Evolutionary conservation across 2,113 vertebrate species (phyloP), one percentile per base, ranked within the genome.

Genomic region (Notothenia rossii): DNA sequence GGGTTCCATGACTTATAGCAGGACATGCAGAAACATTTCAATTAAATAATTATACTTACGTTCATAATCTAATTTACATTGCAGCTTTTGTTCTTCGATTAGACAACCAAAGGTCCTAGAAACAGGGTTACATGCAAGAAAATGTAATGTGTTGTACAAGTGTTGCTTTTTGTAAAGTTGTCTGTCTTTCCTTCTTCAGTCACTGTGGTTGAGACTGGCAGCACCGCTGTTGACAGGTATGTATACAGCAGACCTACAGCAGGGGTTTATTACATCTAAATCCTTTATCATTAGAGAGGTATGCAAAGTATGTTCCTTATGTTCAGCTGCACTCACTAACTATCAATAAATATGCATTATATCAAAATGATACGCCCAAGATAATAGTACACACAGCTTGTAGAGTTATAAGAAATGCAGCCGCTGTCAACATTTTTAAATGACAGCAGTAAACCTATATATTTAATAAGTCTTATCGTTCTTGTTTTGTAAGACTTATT

Each of bases 171-270:
- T 58, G 1, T 75, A 45, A 84, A 45, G 9, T 66, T 43, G 83
- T 56, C 10, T 83, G 14, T 72, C 50, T 89, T 60, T 89, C 22
- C 25, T 59, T 36, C 48, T 59, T 48, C 78, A 96, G 95, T 94
- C 46, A 94, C 88, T 13, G 87, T 94, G 43, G 81, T 86, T 9
- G 90, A 83, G 25, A 86, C 90, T 18, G 87, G 83, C 55, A 87
- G 54, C 75, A 62, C 81, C 6, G 82, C 87, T 56, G 89, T 60
- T 58, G 95, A 95, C 86, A 92, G 93, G 95, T 96, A 56, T 86
- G 91, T 84, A n/a, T 0, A 62, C 8, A 60, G 25, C n/a, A 53
- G 29, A 0, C 20, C 22, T 61, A 0, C 40, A 33, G 2, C 17
- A 15, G 7, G 61, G 1, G 0, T 54, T 0, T 29, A 20, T 6